Evolutionary conservation across 2,888 invertebrate species (phyloP), one percentile per base, ranked within the genome.

Genomic region (Listrodromus nycthemerus): DNA sequence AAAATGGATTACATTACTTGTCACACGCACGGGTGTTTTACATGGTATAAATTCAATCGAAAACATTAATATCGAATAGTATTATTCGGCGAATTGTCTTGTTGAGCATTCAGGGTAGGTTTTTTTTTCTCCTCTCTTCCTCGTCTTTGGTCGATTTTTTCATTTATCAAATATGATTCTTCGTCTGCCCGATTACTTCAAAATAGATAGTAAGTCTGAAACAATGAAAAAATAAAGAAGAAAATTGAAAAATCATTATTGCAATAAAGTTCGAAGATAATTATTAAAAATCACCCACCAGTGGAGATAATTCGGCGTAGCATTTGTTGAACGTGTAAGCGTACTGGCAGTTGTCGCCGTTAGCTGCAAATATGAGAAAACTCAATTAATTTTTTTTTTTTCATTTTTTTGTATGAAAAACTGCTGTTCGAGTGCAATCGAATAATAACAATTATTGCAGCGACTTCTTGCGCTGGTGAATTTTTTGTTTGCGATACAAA

Each of bases 291-390:
- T 24, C 3, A 86, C 91, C 87, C 74, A 92, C 92, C 86, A 87
- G 90, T 16, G 92, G 92, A 16, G 92, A 92, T 77, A 85, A 74
- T 83, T 86, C 85, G 21, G 92, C 91, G 77, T 92, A 92, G 83
- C 93, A 93, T 82, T 90, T 91, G 84, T 93, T 93, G 86, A 93
- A 92, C 52, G 88, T 89, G 80, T 91, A 93, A 24, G 93, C 93
- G 78, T 92, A 91, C 58, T 92, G 90, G 86, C 93, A 93, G 67
- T 91, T 89, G 78, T 93, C 92, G 2, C 91, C 91, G 5, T 90
- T 91, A 2, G 90, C 93, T 93, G 85, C 16, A 86, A 87, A 76
- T 27, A 16, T 70, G 70, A 50, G n/a, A 65, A 27, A 10, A 37
- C 27, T 13, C 24, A 73, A 79, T 69, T 33, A 37, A 37, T 10